Percentiles rank a stretch among this genome's conserved stretches.
phyloP scores from a whole-genome alignment of 1,140 invertebrate genomes.

The Rhopalosiphum maidis region DNA sequence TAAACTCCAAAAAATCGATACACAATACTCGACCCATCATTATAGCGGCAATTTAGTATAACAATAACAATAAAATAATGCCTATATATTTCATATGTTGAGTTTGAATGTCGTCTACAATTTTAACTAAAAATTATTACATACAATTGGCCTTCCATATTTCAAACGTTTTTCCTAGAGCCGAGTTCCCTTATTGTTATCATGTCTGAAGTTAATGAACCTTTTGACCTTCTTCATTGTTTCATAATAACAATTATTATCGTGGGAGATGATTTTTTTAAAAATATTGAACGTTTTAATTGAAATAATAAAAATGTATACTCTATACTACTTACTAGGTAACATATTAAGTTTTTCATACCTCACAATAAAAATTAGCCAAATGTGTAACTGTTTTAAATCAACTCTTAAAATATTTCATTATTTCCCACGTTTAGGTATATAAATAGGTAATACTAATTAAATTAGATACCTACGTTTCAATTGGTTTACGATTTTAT shows the following conservation, averaged over 20 bases:
- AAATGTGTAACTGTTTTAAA: background rate
- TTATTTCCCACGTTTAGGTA: background rate
- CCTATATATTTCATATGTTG: background rate
- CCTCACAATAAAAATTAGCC: conserved; percentile 15
- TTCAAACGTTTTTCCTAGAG: conserved; percentile 10
- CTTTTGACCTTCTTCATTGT: conserved; percentile 53
- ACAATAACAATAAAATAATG: background rate
- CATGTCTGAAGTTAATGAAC: conserved; percentile 46
- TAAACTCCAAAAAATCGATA: background rate
- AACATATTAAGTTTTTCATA: background rate
- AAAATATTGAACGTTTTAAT: conserved; percentile 49
- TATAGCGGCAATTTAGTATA: background rate
- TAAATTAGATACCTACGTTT: background rate
- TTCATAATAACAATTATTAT: conserved; percentile 55
- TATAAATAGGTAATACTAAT: background rate
- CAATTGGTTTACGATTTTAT: background rate
- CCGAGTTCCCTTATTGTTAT: conserved; percentile 17
- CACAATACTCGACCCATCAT: background rate
- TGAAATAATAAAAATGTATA: background rate
- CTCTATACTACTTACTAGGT: background rate
- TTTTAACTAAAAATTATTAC: conserved; percentile 30
- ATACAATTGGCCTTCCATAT: conserved; percentile 30
- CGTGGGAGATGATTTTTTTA: conserved; percentile 41
- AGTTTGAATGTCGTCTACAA: background rate
- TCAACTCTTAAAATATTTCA: background rate